Evolutionary conservation across 2,888 invertebrate genomes (phyloP), one percentile per base, ranked within the genome.

Genomic region (Alloscopus bannaensis): DNA sequence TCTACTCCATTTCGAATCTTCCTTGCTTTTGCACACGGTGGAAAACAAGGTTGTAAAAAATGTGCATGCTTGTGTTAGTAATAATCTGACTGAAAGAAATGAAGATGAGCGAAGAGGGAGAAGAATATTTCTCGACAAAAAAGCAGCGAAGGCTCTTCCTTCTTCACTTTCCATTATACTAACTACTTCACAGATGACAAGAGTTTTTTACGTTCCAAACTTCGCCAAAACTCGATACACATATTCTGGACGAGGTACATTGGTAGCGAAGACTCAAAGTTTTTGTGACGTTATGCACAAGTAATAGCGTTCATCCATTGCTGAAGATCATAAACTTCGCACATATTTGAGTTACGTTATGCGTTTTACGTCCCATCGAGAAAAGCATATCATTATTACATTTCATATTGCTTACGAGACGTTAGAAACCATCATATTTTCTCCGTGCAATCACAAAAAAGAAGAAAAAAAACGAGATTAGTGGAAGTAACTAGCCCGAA

Each of bases 321-420:
- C 60, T 22, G 40, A 60, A 36, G 40, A 36, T 59, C 59, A 60
- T 60, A 60, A 60, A 60, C 40, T 60, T 60, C 22, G 40, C 60
- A 60, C 60, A 60, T 60, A 60, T 60, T 60, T 60, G 60, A 60
- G 60, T 40, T 60, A 60, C 60, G 40, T 40, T 40, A 60, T 60
- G 60, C 40, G 2, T 40, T 60, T 60, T 60, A 60, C 60, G 60
- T 60, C 60, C 60, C 40, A 60, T 60, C 60, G 24, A 40, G 60
- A 40, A 36, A 29, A 26, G 55, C 55, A 55, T 55, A 26, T 55
- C 55, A 55, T 55, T 55, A 55, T n/a, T 24, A 24, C 22, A 20
- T 50, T n/a, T n/a, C n/a, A n/a, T n/a, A n/a, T n/a, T n/a, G n/a
- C n/a, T n/a, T n/a, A n/a, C n/a, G n/a, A n/a, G n/a, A n/a, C n/a